Conservation (phyloP, 2,797 vertebrate species). For the Ambastaia sidthimunki region DNA sequence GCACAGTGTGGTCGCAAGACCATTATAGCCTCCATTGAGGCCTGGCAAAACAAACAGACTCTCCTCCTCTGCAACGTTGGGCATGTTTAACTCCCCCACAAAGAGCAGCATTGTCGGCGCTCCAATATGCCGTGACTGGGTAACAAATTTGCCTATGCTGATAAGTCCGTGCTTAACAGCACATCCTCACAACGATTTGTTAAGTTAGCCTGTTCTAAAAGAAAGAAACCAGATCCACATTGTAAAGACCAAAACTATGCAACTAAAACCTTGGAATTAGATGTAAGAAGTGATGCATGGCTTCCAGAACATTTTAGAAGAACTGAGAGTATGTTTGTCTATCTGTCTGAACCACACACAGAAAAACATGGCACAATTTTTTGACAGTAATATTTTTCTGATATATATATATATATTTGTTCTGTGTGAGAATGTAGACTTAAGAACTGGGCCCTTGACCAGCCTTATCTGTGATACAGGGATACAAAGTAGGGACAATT, state of each 20-base stretch:
- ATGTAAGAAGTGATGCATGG: background rate
- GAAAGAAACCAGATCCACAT: background rate
- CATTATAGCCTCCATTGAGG: slow-evolving; percentile 69
- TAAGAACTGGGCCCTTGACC: slow-evolving; percentile 51
- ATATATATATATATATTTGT: background rate
- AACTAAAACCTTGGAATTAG: background rate
- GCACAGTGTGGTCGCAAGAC: slow-evolving; percentile 60
- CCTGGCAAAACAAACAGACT: slow-evolving; percentile 74
- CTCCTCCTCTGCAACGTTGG: slow-evolving; percentile 59
- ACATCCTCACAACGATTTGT: slow-evolving; percentile 53
- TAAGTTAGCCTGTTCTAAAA: slow-evolving; percentile 38
- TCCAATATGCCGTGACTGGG: slow-evolving; percentile 82
- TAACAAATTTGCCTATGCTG: slow-evolving; percentile 74
- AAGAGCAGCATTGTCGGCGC: slow-evolving; percentile 75
- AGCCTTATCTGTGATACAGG: slow-evolving; percentile 67
- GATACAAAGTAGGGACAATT: slow-evolving; percentile 72
- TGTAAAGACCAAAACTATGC: background rate
- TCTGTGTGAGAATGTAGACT: slow-evolving; percentile 38
- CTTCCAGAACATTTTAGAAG: background rate
- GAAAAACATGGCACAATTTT: background rate
- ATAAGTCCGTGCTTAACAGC: slow-evolving; percentile 75
- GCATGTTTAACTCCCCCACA: slow-evolving; percentile 67
- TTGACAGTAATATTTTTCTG: background rate
- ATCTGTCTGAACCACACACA: background rate
- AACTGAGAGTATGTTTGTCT: background rate